Evolutionary conservation across 2,888 invertebrate genomes (phyloP), one percentile per base, ranked within the genome.

Genomic region (Heliconius aoede): DNA sequence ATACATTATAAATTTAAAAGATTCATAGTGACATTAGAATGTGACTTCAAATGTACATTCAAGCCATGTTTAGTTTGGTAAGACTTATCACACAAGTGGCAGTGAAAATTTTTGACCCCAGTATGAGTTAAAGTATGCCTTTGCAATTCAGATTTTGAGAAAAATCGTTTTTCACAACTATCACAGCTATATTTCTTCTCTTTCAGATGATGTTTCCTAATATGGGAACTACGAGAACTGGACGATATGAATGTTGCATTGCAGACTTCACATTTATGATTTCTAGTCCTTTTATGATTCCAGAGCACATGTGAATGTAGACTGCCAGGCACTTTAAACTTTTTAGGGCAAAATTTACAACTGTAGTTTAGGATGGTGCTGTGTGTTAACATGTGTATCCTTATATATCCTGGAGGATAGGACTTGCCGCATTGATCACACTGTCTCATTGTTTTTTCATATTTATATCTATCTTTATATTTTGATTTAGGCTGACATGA

Each of bases 341-440:
- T 93, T 79, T 94, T 94, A 24, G 93, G 94, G 76, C 95, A 95
- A 77, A 88, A 93, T 81, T 93, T 92, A 81, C 95, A 95, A 76
- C 91, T 89, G 80, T 94, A 94, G 0, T 90, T 87, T 9, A 89
- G 84, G 61, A 92, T 89, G 75, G 85, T 88, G 73, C 93, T 88
- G 65, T 95, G 94, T 21, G 93, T 95, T 24, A 91, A 80, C 91
- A 94, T 93, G 78, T 95, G 94, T n/a, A 93, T 88, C 80, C 89
- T 84, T 58, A 95, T 94, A 75, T 95, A 95, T 0, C 94, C 91
- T 0, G 90, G 89, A 0, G 94, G 93, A 80, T 94, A 95, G 1
- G 95, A 94, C 80, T 94, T 94, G 0, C 95, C 94, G 81, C 94
- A 95, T 79, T 94, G 93, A 79, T 95, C 94, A 83, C 95, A 94